These are phyloP conservation scores for Macrosoma leucophasiata DNA, from an alignment of 2,888 invertebrate species.

Conservation along the genomic window DNA sequence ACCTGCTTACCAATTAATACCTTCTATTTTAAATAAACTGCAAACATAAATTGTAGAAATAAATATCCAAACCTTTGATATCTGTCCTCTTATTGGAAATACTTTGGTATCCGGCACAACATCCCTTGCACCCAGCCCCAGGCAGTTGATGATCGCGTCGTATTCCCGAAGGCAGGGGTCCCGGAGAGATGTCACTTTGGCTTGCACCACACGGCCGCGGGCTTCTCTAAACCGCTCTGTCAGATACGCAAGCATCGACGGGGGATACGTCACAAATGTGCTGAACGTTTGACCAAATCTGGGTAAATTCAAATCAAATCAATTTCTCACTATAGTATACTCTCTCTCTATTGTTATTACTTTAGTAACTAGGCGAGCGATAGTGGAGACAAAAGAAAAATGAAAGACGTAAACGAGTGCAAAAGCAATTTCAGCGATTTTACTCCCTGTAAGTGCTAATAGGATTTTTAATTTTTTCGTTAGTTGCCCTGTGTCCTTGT, in stretches of 20 bases:
- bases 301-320: too few relatives aligned
- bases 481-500: too few relatives aligned
- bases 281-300: constrained; percentile 79
- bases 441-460: too few relatives aligned
- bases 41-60: neutral
- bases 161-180: constrained; percentile 69
- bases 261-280: constrained; percentile 81
- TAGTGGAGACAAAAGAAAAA: too few relatives aligned
- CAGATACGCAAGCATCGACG: constrained; percentile 80
- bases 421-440: too few relatives aligned
- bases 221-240: constrained; percentile 74
- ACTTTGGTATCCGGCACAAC: constrained; percentile 78
- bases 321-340: too few relatives aligned
- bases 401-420: too few relatives aligned
- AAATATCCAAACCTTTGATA: constrained; percentile 69
- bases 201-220: constrained; percentile 75
- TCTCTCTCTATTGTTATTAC: too few relatives aligned
- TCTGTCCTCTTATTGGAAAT: constrained; percentile 84
- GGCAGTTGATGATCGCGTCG: constrained; percentile 87
- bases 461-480: too few relatives aligned
- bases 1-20: too few relatives aligned
- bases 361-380: too few relatives aligned
- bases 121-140: constrained; percentile 79
- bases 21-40: too few relatives aligned
- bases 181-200: constrained; percentile 37